Base-by-base conservation (phyloP, 2,797 vertebrate genomes). In the Sandelia bainsii region DNA sequence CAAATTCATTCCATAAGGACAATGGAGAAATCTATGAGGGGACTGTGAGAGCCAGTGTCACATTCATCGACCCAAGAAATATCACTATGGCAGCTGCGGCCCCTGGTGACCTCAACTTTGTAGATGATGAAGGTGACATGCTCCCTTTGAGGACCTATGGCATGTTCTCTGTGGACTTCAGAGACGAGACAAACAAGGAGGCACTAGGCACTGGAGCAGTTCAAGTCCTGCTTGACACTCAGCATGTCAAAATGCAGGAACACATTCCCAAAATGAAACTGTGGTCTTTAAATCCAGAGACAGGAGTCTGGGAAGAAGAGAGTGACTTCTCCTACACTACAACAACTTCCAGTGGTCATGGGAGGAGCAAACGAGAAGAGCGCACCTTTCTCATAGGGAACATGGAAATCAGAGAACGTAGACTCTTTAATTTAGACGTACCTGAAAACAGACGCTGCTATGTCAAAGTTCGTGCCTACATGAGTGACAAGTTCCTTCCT, bases 401-500 rank as follows among this genome's bases (percentile, higher is more conserved):
- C 77, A 92, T 98, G 94, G 96, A 99, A 92, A 95, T 99, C 67
- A 94, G 97, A 20, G 98, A 99, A 82, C 93, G 98, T 1, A 94
- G 98, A 0, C 94, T 99, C 37, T 99, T 99, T 85, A 99, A 99
- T 89, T 92, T 99, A 73, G 98, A 99, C 0, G 98, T 99, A 64
- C 97, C 98, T 0, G 98, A 99, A 94, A 96, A 94, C 62, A 95
- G 97, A 22, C 96, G 98, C 27, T 99, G 98, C 91, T 99, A 97
- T 1, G 96, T 99, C 50, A 99, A 99, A 89, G 97, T 99, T 16
- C 93, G 98, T 16, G 95, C 97, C 5, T 99, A 98, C 81, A 96
- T 96, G 95, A 99, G 94, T 3, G 98, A 99, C 79, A 98, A 97
- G 63, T 99, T 99, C 81, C 86, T 95, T 52, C 77, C 96, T 19